Base-by-base conservation (phyloP, 2,888 invertebrate genomes). In the Mythimna impura region DNA sequence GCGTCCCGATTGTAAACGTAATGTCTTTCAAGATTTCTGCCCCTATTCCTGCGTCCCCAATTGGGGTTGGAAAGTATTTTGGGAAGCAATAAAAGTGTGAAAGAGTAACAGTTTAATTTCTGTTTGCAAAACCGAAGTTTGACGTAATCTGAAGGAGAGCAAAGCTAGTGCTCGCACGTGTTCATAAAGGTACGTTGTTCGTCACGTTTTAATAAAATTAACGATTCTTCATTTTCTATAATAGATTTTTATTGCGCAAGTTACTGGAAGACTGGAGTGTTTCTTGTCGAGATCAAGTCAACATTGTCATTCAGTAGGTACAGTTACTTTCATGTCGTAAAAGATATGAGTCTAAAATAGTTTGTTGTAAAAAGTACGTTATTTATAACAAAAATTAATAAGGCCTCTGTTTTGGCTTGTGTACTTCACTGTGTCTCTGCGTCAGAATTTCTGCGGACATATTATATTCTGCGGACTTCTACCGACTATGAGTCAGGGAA, bases 21-120 rank as follows among this genome's bases (percentile, higher is more conserved):
- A 84, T 78, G 73, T 55, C 66, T 71, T 61, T 67, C 55, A 78
- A 77, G 77, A 84, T 69, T 76, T 78, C 74, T 50, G 9, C 62
- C 47, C 65, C 58, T 72, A 83, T 72, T 72, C 55, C 70, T 55
- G 34, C 43, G 66, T 68, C 36, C 52, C 57, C 54, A 58, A 71
- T 80, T 65, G 69, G 64, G 64, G 43, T 64, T 50, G 40, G n/a
- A 17, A 71, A 62, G 65, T 65, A 66, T 80, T 80, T 79, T 58
- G 9, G 57, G 54, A 67, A 78, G 67, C 58, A 66, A 17, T 82
- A 71, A 78, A 78, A 77, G 12, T 78, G 82, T 64, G 30, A 70
- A 57, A n/a, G 25, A 34, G 36, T 65, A 63, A 47, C 30, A 47
- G 8, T 55, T 61, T 54, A 54, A 62, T 68, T 54, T 25, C 52